Evolutionary conservation across 2,797 vertebrate species (phyloP).

Genomic region (Hylomyscus alleni): DNA sequence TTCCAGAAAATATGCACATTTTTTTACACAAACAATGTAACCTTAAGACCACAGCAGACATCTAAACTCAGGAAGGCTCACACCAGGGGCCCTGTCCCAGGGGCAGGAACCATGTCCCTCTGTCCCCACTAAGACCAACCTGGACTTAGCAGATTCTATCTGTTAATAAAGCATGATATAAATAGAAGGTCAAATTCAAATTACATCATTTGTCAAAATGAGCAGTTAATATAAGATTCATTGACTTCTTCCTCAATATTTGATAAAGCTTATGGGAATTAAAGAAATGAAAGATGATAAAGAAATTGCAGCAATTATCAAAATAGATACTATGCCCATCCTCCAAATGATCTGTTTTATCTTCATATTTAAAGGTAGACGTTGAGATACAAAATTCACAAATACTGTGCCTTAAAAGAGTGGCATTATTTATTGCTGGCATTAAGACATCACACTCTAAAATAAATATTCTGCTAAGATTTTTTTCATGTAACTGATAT

Average conservation of each 20-base stretch:
- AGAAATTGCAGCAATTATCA: not conserved
- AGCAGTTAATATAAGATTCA: not conserved
- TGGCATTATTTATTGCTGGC: constrained; percentile 63
- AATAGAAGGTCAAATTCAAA: constrained; percentile 37
- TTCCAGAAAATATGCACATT: not conserved
- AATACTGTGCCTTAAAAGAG: not conserved
- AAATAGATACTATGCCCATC: not conserved
- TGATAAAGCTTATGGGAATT: not conserved
- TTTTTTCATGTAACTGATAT: constrained; percentile 61
- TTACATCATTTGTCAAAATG: not conserved
- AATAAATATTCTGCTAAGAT: constrained; percentile 40
- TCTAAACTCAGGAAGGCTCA: too few relatives aligned
- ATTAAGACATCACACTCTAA: constrained; percentile 60
- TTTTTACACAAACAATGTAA: too few relatives aligned
- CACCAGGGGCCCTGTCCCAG: too few relatives aligned
- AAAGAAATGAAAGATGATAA: not conserved
- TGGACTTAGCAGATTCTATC: not conserved
- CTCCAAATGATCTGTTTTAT: not conserved
- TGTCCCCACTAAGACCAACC: too few relatives aligned
- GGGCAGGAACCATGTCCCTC: too few relatives aligned
- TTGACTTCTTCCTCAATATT: not conserved
- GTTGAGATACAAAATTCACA: not conserved
- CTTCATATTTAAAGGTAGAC: not conserved
- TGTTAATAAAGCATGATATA: not conserved
- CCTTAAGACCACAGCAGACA: too few relatives aligned